These are phyloP conservation scores for Archilochus colubris DNA, from an alignment of 2,113 vertebrate species.

Conservation along the genomic window DNA sequence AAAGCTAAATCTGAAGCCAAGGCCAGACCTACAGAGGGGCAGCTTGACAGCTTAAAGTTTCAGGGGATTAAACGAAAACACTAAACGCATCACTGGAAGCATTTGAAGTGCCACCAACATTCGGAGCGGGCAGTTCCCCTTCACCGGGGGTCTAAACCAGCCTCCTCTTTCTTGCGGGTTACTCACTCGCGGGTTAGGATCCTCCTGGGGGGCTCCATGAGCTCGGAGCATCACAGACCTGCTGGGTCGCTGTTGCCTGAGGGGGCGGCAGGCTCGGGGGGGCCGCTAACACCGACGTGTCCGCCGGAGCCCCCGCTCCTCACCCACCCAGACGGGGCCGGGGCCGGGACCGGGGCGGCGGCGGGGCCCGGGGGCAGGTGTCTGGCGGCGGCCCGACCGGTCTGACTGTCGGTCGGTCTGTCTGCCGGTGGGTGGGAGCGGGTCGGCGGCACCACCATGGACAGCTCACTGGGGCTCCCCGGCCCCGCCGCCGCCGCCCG, in stretches of 20 bases:
- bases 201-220: accelerated
- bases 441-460: conserved; percentile 69
- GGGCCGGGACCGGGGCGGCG: no score
- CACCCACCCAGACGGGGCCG: no score
- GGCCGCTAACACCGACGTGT: no score
- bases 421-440: not conserved
- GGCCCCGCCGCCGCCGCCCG: not conserved
- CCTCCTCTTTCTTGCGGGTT: not conserved
- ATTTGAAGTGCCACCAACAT: accelerated
- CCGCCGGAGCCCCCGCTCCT: no score
- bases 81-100: accelerated
- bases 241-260: accelerated
- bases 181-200: accelerated
- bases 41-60: not conserved
- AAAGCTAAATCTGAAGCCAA: not conserved
- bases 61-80: not conserved
- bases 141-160: not conserved
- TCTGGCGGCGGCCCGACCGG: not conserved
- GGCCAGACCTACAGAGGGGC: not conserved
- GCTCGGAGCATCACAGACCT: not conserved
- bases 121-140: accelerated
- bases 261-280: not conserved
- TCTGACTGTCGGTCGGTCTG: no score
- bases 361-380: not conserved
- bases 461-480: conserved; percentile 70